phyloP scores from a whole-genome alignment of 2,888 invertebrate species.

The Noctuana brunneofusca region DNA sequence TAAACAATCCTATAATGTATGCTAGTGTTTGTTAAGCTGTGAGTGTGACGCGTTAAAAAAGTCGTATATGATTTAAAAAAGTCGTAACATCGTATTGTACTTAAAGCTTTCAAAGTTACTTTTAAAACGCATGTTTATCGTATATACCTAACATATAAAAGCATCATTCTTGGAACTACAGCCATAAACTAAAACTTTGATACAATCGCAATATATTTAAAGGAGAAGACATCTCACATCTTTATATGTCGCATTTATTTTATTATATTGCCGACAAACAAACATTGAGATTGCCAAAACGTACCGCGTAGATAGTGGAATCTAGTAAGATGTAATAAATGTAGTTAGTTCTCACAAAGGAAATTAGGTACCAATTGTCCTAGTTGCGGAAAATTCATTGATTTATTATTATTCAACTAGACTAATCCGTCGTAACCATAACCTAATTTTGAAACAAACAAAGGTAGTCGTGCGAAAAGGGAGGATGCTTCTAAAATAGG shows the following conservation, averaged over 20 bases:
- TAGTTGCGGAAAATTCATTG: constrained; percentile 4
- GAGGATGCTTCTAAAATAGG: constrained; percentile 7
- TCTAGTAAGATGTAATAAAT: constrained; percentile 5
- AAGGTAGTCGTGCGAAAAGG: neutral
- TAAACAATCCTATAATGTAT: neutral
- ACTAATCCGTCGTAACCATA: constrained; percentile 15
- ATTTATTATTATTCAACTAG: constrained; percentile 25
- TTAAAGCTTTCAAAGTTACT: neutral
- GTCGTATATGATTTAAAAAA: too few relatives aligned
- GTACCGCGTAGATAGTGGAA: constrained; percentile 2
- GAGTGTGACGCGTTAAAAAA: too few relatives aligned
- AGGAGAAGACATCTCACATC: constrained; percentile 27
- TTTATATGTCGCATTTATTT: constrained; percentile 34
- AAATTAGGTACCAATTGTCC: neutral
- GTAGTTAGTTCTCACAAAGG: constrained; percentile 2
- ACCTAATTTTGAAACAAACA: constrained; percentile 21
- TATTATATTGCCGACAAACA: constrained; percentile 31
- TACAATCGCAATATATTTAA: constrained; percentile 32
- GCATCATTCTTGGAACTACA: constrained; percentile 14
- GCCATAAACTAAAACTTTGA: constrained; percentile 31
- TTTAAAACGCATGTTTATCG: neutral
- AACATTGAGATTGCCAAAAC: constrained; percentile 34
- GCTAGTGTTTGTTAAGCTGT: too few relatives aligned
- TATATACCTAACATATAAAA: neutral
- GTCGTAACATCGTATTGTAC: too few relatives aligned